Percentiles rank a stretch among this genome's conserved stretches.
Conservation (phyloP, 1,140 invertebrate species). For the Scaptomyza montana region DNA sequence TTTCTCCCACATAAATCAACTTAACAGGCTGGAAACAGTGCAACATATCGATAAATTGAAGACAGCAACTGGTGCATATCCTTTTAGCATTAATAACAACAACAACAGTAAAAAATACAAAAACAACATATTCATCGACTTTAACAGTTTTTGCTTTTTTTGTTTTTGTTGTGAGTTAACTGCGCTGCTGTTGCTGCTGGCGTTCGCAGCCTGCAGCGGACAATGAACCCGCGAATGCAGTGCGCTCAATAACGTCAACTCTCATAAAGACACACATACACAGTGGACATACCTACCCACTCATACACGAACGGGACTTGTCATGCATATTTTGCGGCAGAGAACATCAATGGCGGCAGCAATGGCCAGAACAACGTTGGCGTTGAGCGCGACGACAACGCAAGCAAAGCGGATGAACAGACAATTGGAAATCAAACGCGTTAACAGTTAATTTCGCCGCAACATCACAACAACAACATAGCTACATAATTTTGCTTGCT, state of each 20-base stretch:
- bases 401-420: slow-evolving; percentile 21
- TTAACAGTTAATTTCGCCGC: slow-evolving; percentile 16
- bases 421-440: slow-evolving; percentile 3
- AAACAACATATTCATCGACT: slow-evolving; percentile 5
- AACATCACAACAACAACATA: neutral
- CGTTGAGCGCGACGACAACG: slow-evolving; percentile 19
- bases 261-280: neutral
- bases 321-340: slow-evolving; percentile 17
- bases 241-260: slow-evolving; percentile 26
- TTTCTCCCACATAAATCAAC: slow-evolving; percentile 10
- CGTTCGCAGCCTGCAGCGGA: slow-evolving; percentile 23
- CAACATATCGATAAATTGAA: slow-evolving; percentile 27
- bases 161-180: neutral
- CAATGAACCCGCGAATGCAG: slow-evolving; percentile 54
- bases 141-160: slow-evolving; percentile 4
- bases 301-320: slow-evolving; percentile 1
- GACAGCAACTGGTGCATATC: slow-evolving; percentile 43
- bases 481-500: neutral
- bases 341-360: slow-evolving; percentile 10
- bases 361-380: slow-evolving; percentile 20
- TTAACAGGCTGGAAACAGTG: slow-evolving; percentile 16
- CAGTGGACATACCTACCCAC: neutral
- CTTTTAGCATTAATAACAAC: slow-evolving; percentile 8
- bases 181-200: slow-evolving; percentile 21
- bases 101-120: neutral